Evolutionary conservation across 2,797 vertebrate species (phyloP).

Genomic region (Eulemur albifrons): DNA sequence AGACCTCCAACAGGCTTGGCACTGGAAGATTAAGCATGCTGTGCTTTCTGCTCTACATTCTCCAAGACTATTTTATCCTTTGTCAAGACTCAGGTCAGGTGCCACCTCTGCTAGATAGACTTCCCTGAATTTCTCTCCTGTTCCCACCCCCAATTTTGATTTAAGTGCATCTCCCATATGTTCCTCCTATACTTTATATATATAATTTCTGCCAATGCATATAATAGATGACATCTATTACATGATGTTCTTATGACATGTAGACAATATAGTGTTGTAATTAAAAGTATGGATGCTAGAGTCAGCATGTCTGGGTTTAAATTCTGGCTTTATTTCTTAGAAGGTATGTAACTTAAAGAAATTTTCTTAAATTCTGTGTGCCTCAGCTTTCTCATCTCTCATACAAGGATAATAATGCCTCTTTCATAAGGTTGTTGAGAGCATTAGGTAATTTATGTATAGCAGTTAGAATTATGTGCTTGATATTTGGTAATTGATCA

Average conservation of each 20-base stretch:
- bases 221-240: not conserved
- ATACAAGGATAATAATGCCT: not conserved
- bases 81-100: not conserved
- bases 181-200: not conserved
- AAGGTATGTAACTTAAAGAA: not conserved
- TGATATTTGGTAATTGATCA: not conserved
- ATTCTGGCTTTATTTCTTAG: not conserved
- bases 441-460: not conserved
- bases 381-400: not conserved
- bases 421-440: not conserved
- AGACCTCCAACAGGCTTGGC: no score
- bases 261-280: not conserved
- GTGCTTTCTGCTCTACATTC: not conserved
- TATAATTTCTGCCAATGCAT: not conserved
- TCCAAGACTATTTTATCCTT: not conserved
- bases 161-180: not conserved
- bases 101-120: not conserved
- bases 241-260: not conserved
- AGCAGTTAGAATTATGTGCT: not conserved
- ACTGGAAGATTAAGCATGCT: not conserved
- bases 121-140: not conserved
- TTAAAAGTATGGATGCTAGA: not conserved
- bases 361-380: not conserved
- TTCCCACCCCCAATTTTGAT: not conserved
- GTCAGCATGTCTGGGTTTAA: not conserved